Conservation (phyloP, 2,888 invertebrate genomes). For the Mesorhabditis spiculigera region DNA sequence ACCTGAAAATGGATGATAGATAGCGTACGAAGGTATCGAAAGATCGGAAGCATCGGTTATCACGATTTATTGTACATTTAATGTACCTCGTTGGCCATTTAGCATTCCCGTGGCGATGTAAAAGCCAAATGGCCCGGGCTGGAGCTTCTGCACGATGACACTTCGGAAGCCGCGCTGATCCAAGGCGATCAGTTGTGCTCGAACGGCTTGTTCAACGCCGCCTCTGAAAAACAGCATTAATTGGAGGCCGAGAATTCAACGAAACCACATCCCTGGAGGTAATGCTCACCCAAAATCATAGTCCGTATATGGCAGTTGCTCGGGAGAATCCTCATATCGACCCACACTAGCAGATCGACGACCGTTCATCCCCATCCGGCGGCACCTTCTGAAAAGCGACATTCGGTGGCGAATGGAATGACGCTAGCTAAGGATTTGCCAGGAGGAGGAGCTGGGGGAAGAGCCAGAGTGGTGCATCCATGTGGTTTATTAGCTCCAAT, state of each 20-base stretch:
- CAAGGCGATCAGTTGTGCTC: constrained; percentile 38
- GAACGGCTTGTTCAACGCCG: constrained; percentile 26
- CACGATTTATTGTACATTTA: not conserved
- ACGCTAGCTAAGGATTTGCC: no score
- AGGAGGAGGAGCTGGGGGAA: no score
- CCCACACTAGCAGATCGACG: constrained; percentile 25
- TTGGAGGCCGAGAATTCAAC: not conserved
- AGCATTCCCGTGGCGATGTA: constrained; percentile 47
- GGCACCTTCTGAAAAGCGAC: constrained; percentile 15
- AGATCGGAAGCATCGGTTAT: not conserved
- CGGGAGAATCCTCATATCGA: constrained; percentile 12
- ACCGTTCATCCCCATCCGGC: constrained; percentile 10
- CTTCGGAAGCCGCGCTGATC: constrained; percentile 42
- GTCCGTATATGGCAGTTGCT: not conserved
- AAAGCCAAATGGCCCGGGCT: constrained; percentile 50
- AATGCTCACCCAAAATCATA: not conserved
- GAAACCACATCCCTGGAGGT: not conserved
- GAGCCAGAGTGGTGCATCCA: no score
- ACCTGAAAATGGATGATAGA: constrained; percentile 21
- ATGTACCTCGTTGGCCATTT: constrained; percentile 41
- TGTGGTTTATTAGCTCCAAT: no score
- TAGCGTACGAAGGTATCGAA: not conserved
- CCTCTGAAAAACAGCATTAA: not conserved
- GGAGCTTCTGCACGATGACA: constrained; percentile 40
- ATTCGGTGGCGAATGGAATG: no score